Base-by-base conservation (phyloP, 2,113 vertebrate genomes). In the Gulo gulo region DNA sequence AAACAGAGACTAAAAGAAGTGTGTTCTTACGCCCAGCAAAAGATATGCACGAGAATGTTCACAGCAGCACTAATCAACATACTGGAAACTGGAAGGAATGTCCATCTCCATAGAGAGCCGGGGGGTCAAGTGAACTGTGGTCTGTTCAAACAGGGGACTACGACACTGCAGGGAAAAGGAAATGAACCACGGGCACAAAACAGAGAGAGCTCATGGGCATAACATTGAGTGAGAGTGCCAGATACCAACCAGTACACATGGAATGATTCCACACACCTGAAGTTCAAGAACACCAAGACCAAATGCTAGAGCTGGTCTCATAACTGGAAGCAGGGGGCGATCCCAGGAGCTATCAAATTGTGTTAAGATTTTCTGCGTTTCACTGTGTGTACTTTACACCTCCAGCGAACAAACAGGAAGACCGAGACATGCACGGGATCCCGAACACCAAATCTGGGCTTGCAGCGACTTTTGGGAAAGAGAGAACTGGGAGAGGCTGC, bases 151-250 rank as follows among this genome's bases (percentile, higher is more conserved):
- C 47, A 2, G 23, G 7, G 65, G 82, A 92, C 23, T 45, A 86
- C 34, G 65, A 63, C 36, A 67, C 26, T 84, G 80, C 55, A 0
- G 5, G 2, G 61, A 26, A 88, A 71, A 92, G 73, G 59, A 42
- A 29, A 69, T 0, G 87, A 31, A 13, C 26, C 39, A 23, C 2
- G 0, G 9, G 61, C 15, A 14, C 10, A 0, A 81, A 24, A 24
- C 8, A 1, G 2, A 0, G 21, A 9, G 29, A 18, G 21, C 42
- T 80, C 55, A 0, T 0, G 0, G 42, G 34, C 67, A 16, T 55
- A 23, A 39, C 2, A 6, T 1, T 20, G 52, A 31, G 39, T 2
- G 55, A 24, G 52, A 65, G 74, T 9, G 1, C 12, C 39, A 65
- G 71, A 2, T 10, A 57, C 31, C 24, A 21, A 50, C 57, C 36